Evolutionary conservation across 2,797 vertebrate species (phyloP), one percentile per base, ranked within the genome.

Genomic region (Hoplostethus mediterraneus): DNA sequence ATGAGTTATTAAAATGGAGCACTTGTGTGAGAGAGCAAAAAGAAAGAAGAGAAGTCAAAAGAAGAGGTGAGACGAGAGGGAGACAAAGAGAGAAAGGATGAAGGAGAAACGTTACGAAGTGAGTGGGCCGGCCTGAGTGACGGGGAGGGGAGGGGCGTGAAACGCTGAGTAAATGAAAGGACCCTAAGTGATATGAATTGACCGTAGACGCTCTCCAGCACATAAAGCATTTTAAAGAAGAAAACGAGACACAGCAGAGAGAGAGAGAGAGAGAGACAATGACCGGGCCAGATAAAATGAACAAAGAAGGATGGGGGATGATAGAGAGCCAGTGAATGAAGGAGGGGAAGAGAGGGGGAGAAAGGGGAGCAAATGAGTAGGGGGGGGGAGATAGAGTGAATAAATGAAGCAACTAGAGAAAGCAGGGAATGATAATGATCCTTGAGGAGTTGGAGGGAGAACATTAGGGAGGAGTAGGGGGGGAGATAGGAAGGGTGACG

Each of bases 401-500:
- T 90, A 87, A 89, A 87, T 90, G 85, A 84, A 82, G 69, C 69
- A 64, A 68, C 64, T 62, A 71, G 82, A 79, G 74, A 77, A 78
- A 72, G 73, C 67, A 28, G 54, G 52, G 77, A 71, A 70, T 74
- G 89, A 89, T 90, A 88, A 90, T 84, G 84, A 85, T 87, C 84
- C 87, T 65, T 2, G 68, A 69, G 82, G 73, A 82, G 82, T 80
- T 83, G 86, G 81, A 64, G 54, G 60, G 63, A 42, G 81, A 73
- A 67, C 65, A 79, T 84, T 88, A 85, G 83, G 74, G 76, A 54
- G 79, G 82, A 63, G 66, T 65, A 74, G 75, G 80, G 70, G 45
- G 28, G 64, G 81, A 86, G 86, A 91, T 85, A 87, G 80, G 70
- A 66, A 77, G 79, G 80, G 81, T 90, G 90, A 91, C 84, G 8